Percentiles rank a stretch among this genome's conserved stretches.
Evolutionary conservation across 2,797 vertebrate species (phyloP).

Genomic region (Crocidura indochinensis): DNA sequence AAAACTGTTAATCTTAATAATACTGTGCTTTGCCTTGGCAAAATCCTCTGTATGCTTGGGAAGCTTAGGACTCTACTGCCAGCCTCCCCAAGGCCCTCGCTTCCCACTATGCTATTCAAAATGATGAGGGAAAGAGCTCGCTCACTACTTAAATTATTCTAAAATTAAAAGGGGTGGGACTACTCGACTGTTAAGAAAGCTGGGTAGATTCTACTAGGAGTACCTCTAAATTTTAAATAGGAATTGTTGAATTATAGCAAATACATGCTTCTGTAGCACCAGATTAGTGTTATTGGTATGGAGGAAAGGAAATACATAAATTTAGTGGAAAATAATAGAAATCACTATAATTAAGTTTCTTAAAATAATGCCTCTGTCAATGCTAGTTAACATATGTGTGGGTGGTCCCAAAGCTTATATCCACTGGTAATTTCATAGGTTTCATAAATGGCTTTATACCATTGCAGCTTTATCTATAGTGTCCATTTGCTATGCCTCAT

Average conservation of each 20-base stretch:
- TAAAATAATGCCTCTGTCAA: neutral
- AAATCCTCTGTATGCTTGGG: conserved; percentile 10
- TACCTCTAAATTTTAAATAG: conserved; percentile 10
- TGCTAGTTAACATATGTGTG: neutral
- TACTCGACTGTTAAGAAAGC: neutral
- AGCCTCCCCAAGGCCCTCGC: neutral
- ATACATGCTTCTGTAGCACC: neutral
- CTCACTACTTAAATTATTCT: neutral
- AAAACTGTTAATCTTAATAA: conserved; percentile 82
- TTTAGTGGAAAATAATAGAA: conserved; percentile 24
- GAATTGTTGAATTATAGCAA: neutral
- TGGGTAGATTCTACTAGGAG: neutral
- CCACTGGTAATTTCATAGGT: neutral
- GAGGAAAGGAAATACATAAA: conserved; percentile 29
- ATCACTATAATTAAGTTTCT: neutral
- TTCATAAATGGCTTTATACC: neutral
- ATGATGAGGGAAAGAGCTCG: neutral
- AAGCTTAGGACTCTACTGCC: neutral
- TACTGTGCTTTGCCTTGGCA: conserved; percentile 48
- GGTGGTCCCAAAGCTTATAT: neutral
- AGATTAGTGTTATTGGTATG: neutral
- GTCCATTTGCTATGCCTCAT: neutral
- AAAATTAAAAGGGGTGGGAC: neutral
- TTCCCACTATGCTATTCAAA: neutral
- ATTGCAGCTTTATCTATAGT: neutral